These are phyloP conservation scores for Aspidiotus destructor DNA, from an alignment of 2,888 invertebrate genomes.

Conservation along the genomic window DNA sequence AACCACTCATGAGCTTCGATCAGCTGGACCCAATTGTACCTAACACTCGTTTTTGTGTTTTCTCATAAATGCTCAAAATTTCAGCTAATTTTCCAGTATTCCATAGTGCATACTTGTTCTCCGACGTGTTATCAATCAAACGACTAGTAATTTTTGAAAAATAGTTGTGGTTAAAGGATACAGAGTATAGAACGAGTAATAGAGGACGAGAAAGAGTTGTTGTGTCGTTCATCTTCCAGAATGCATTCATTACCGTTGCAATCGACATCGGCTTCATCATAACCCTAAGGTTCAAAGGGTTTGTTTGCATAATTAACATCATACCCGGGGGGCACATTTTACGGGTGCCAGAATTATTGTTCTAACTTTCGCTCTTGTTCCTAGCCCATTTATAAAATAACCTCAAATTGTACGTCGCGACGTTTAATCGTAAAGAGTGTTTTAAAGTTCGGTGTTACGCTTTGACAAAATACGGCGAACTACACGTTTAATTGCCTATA, in stretches of 20 bases:
- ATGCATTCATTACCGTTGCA: neutral
- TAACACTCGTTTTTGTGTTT: too few relatives aligned
- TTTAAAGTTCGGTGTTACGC: constrained; percentile 11
- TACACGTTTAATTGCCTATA: constrained; percentile 25
- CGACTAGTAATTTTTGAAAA: too few relatives aligned
- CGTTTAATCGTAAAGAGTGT: constrained; percentile 12
- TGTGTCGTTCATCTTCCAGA: too few relatives aligned
- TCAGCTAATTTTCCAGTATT: too few relatives aligned
- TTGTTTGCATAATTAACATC: constrained; percentile 24
- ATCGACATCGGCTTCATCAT: constrained; percentile 26
- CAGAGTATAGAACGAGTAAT: too few relatives aligned
- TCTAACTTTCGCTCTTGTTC: constrained; percentile 25
- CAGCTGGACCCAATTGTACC: too few relatives aligned
- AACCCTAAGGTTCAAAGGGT: constrained; percentile 26
- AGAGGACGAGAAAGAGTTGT: too few relatives aligned
- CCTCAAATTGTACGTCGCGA: constrained; percentile 26
- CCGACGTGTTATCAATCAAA: too few relatives aligned
- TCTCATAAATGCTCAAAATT: too few relatives aligned
- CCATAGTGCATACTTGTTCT: too few relatives aligned
- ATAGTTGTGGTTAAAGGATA: too few relatives aligned
- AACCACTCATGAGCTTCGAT: too few relatives aligned
- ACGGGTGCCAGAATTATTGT: constrained; percentile 28
- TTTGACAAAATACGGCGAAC: neutral
- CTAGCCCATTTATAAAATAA: constrained; percentile 26
- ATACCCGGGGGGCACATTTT: constrained; percentile 29